Conservation (phyloP, 1,140 invertebrate species). For the Pteromalus puparum region DNA sequence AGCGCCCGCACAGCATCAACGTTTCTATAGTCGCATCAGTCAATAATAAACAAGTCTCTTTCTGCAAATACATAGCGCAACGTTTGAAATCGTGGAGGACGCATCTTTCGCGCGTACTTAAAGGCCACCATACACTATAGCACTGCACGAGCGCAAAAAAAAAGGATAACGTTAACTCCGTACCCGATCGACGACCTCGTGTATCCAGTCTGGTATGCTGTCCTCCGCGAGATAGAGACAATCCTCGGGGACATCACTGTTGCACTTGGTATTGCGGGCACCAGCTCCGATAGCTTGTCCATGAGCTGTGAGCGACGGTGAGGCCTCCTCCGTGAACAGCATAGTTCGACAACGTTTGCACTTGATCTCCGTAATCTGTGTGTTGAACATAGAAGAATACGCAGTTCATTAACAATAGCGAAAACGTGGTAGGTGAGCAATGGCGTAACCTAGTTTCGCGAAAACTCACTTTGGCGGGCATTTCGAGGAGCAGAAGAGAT, state of each 20-base stretch:
- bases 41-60: neutral
- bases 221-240: conserved; percentile 64
- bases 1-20: too few relatives aligned
- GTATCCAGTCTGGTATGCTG: conserved; percentile 67
- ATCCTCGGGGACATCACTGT: conserved; percentile 59
- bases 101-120: neutral
- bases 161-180: neutral
- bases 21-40: neutral
- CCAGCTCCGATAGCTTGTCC: conserved; percentile 56
- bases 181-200: conserved; percentile 63
- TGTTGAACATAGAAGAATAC: neutral
- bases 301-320: conserved; percentile 62
- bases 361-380: conserved; percentile 65
- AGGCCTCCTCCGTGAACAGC: conserved; percentile 62
- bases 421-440: neutral
- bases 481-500: conserved; percentile 23
- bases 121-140: neutral
- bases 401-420: neutral
- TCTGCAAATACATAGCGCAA: neutral
- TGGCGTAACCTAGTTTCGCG: conserved; percentile 33
- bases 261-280: conserved; percentile 58
- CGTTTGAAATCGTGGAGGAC: neutral
- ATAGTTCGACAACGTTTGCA: conserved; percentile 67
- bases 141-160: neutral
- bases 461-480: conserved; percentile 54